Percentiles rank a stretch among this genome's conserved stretches.
These are phyloP conservation scores for Automeris io DNA, from an alignment of 2,888 invertebrate species.

Conservation along the genomic window DNA sequence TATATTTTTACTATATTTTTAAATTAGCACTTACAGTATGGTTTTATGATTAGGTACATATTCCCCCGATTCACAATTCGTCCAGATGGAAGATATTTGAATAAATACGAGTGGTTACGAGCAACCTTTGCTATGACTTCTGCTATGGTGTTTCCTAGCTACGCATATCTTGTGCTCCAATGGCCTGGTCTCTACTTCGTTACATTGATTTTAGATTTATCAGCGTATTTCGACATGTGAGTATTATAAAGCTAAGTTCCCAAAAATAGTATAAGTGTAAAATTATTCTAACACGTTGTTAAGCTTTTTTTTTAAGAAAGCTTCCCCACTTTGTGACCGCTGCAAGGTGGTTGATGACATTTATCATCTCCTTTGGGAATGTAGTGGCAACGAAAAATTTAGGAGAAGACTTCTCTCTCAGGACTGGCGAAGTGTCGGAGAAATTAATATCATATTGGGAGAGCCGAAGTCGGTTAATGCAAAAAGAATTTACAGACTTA, in stretches of 20 bases:
- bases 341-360: too few species aligned
- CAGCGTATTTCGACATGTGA: slow-evolving; percentile 51
- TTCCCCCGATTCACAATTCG: slow-evolving; percentile 61
- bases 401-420: too few species aligned
- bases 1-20: too few species aligned
- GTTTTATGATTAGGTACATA: slow-evolving; percentile 54
- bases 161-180: slow-evolving; percentile 44
- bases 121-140: slow-evolving; percentile 41
- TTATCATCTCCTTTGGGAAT: too few species aligned
- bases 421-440: too few species aligned
- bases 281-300: background rate
- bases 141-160: slow-evolving; percentile 42
- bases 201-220: slow-evolving; percentile 32
- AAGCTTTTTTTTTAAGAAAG: background rate
- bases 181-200: slow-evolving; percentile 32
- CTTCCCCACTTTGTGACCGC: too few species aligned
- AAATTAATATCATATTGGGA: too few species aligned
- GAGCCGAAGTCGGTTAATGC: too few species aligned
- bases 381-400: too few species aligned
- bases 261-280: background rate
- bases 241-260: slow-evolving; percentile 13
- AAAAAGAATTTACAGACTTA: too few species aligned
- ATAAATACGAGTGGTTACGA: slow-evolving; percentile 48
- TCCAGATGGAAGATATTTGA: slow-evolving; percentile 47
- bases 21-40: too few species aligned